Percentiles rank a stretch among this genome's conserved stretches.
These are phyloP conservation scores for Drosophila lacteicornis DNA, from an alignment of 1,140 invertebrate genomes.

Conservation along the genomic window DNA sequence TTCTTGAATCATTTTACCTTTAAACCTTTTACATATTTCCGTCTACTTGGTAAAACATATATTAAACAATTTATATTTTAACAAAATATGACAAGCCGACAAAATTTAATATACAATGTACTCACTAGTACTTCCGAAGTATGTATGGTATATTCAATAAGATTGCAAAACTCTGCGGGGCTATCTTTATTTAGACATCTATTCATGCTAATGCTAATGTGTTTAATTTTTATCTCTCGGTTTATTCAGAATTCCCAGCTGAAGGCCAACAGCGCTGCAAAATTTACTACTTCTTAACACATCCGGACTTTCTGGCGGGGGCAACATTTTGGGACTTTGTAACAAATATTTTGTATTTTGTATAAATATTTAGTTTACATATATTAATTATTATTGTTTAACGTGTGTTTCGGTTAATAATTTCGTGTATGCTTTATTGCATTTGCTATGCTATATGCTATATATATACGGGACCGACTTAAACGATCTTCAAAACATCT, in stretches of 20 bases:
- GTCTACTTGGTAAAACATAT: conserved; percentile 73
- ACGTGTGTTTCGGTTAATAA: conserved; percentile 77
- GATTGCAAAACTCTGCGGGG: conserved; percentile 58
- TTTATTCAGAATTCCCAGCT: conserved; percentile 42
- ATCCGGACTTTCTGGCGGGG: conserved; percentile 45
- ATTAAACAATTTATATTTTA: conserved; percentile 71
- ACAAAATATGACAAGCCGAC: conserved; percentile 78
- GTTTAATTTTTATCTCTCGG: conserved; percentile 44
- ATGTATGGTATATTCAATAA: conserved; percentile 60
- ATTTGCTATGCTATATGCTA: conserved; percentile 60
- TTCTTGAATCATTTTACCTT: conserved; percentile 40
- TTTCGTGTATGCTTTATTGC: conserved; percentile 67
- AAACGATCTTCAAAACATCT: conserved; percentile 52
- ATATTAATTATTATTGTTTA: conserved; percentile 65
- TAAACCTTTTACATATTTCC: conserved; percentile 67
- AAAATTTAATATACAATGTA: conserved; percentile 75
- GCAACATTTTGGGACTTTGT: conserved; percentile 64
- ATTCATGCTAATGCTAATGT: conserved; percentile 69
- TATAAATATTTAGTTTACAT: conserved; percentile 61
- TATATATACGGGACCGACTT: conserved; percentile 56
- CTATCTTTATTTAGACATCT: conserved; percentile 78
- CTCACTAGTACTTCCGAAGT: conserved; percentile 41
- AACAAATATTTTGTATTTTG: conserved; percentile 61
- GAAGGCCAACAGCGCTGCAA: conserved; percentile 26
- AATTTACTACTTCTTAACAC: conserved; percentile 60